phyloP scores from a whole-genome alignment of 2,113 vertebrate genomes.

The Tautogolabrus adspersus region DNA sequence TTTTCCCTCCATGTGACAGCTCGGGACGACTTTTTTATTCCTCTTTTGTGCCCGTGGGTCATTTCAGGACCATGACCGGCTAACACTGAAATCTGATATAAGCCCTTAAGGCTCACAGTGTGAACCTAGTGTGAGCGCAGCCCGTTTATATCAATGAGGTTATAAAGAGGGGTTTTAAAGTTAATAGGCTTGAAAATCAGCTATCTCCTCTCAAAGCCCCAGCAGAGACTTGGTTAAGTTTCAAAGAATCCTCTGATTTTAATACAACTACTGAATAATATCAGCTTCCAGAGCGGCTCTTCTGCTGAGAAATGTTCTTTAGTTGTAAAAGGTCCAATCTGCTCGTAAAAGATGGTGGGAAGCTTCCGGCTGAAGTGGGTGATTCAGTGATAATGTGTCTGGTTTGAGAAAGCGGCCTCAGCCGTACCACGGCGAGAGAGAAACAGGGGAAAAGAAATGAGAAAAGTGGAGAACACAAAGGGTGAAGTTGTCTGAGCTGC shows the following conservation, averaged over 20 bases:
- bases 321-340: constrained; percentile 38
- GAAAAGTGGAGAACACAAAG: constrained; percentile 28
- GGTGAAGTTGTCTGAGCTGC: constrained; percentile 21
- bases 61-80: background rate
- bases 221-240: background rate
- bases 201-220: background rate
- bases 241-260: background rate
- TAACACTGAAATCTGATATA: background rate
- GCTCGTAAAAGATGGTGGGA: constrained; percentile 37
- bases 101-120: background rate
- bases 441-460: background rate
- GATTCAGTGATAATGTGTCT: constrained; percentile 31
- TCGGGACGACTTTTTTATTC: background rate
- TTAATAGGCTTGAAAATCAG: constrained; percentile 13
- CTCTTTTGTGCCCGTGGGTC: background rate
- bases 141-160: background rate
- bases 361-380: constrained; percentile 8
- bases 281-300: constrained; percentile 19
- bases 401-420: constrained; percentile 16
- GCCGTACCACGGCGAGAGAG: background rate
- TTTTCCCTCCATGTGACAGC: background rate
- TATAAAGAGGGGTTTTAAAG: constrained; percentile 8
- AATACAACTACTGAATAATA: background rate
- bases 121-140: background rate
- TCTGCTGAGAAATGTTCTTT: constrained; percentile 33